These are phyloP conservation scores for Oceanodroma tethys DNA, from an alignment of 2,113 vertebrate genomes.

Conservation along the genomic window DNA sequence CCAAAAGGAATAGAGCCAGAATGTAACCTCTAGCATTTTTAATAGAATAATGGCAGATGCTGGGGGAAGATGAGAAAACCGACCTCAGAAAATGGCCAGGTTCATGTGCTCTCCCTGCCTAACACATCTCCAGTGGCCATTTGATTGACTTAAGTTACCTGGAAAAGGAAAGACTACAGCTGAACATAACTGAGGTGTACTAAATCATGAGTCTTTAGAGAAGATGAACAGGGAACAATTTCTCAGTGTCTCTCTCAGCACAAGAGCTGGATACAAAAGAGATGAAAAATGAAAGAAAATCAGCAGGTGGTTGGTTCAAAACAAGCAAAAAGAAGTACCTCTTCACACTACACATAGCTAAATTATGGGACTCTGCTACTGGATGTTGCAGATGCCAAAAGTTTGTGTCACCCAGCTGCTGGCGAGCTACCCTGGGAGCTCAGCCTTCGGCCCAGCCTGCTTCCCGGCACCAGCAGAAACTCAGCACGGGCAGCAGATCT, in stretches of 20 bases:
- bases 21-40: neutral
- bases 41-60: neutral
- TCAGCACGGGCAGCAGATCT: neutral
- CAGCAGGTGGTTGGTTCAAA: neutral
- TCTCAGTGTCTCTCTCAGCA: neutral
- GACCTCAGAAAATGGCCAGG: neutral
- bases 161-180: neutral
- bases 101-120: neutral
- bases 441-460: neutral
- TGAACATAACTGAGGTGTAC: neutral
- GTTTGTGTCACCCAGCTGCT: neutral
- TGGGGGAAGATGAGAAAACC: neutral
- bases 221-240: neutral
- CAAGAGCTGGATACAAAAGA: neutral
- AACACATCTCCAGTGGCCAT: neutral
- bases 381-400: neutral
- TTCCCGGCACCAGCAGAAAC: neutral
- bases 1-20: neutral
- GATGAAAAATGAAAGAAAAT: neutral
- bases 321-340: neutral
- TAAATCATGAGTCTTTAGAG: neutral
- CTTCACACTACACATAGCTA: neutral
- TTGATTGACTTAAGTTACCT: neutral
- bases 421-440: neutral
- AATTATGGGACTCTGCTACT: neutral